Evolutionary conservation across 1,140 invertebrate genomes (phyloP).

Genomic region (Sinella curviseta): DNA sequence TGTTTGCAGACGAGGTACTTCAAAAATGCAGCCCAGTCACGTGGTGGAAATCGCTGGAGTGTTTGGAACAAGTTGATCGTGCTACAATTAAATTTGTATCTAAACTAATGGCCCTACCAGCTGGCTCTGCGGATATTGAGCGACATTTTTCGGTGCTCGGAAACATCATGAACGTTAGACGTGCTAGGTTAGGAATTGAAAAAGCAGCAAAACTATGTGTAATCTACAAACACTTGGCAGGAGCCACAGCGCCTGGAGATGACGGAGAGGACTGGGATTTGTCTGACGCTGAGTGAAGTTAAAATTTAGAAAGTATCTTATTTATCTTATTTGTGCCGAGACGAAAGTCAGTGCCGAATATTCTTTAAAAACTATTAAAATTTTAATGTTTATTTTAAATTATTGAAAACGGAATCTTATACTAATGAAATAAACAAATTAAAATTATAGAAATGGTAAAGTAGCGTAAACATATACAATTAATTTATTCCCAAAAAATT

Average conservation of each 20-base stretch:
- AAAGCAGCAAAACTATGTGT: constrained; percentile 10
- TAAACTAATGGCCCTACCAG: neutral
- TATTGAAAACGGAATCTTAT: too few species aligned
- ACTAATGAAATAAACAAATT: too few species aligned
- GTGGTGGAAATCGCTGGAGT: neutral
- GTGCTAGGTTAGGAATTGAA: neutral
- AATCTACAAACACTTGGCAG: neutral
- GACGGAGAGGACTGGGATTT: neutral
- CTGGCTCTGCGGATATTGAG: constrained; percentile 12
- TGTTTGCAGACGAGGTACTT: neutral
- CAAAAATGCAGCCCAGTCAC: neutral
- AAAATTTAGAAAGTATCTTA: neutral
- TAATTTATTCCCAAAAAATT: neutral
- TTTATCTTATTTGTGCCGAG: neutral
- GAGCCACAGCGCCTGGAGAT: neutral
- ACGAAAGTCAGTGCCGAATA: neutral
- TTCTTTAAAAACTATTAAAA: too few species aligned
- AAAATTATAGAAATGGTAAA: neutral
- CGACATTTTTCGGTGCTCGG: constrained; percentile 3
- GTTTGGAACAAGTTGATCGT: neutral
- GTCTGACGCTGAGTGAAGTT: neutral
- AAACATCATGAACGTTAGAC: neutral
- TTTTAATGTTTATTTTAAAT: too few species aligned
- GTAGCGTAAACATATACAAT: neutral
- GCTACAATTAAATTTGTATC: neutral